Evolutionary conservation across 2,888 invertebrate species (phyloP), one percentile per base, ranked within the genome.

Genomic region (Magallana nippona): DNA sequence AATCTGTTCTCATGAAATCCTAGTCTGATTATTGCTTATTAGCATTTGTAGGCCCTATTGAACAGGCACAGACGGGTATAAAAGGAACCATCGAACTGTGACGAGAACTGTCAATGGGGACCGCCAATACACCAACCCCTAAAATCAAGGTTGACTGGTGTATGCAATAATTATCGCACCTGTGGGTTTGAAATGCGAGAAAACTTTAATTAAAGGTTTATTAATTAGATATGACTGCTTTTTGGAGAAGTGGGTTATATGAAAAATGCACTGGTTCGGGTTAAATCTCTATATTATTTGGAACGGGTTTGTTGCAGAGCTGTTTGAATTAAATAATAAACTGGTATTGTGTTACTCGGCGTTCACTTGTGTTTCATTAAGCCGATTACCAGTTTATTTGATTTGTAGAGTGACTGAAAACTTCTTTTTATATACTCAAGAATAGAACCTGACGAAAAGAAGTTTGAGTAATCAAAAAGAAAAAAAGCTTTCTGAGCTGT

Each of bases 21-120:
- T 71, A 71, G 71, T 32, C 71, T 71, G 71, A 71, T 71, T 71
- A 71, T 71, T 32, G 71, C 71, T 71, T 71, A 71, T 71, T 71
- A 71, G 71, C 71, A 71, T 71, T 71, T 22, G 60, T 60, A n/a
- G 71, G 71, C 32, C 71, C 71, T 32, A 71, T 71, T 71, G 71
- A 71, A 71, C 71, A 27, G 71, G 71, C 71, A 71, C 71, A 71
- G 27, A 71, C 71, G 71, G 71, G 71, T 71, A 71, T 71, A 32
- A 71, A 71, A 27, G 15, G 27, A 10, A 19, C 15, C 71, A 2
- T 19, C 27, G 15, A 27, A 27, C 71, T 32, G 71, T 71, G 71
- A 71, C 71, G 13, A 27, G 27, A 71, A 32, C 71, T 71, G 71
- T 71, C 71, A 71, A 71, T 71, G 71, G 71, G 71, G 32, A 19